Conservation (phyloP, 1,140 invertebrate species). For the Agraylea sexmaculata region DNA sequence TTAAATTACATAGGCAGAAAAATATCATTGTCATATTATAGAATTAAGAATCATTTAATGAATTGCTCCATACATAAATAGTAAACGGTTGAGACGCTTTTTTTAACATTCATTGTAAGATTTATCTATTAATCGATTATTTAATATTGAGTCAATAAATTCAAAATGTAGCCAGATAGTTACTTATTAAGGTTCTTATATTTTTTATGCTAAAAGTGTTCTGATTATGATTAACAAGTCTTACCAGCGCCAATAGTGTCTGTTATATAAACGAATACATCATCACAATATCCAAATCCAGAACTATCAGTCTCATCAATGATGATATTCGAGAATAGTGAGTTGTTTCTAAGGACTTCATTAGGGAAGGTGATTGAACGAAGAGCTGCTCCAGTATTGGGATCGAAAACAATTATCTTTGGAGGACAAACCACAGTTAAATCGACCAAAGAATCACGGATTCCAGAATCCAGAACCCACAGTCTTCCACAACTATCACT, state of each 20-base stretch:
- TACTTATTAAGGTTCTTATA: too few species aligned
- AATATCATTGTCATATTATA: too few species aligned
- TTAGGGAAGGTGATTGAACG: slow-evolving; percentile 46
- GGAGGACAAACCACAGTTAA: slow-evolving; percentile 63
- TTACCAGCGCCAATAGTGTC: slow-evolving; percentile 66
- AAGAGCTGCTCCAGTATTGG: slow-evolving; percentile 54
- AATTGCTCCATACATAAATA: too few species aligned
- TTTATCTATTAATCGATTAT: too few species aligned
- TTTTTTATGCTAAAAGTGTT: too few species aligned
- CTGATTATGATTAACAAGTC: slow-evolving; percentile 7
- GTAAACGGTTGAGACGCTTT: too few species aligned
- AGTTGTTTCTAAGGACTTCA: slow-evolving; percentile 53
- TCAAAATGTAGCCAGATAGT: too few species aligned
- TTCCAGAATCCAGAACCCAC: slow-evolving; percentile 61
- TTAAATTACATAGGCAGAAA: too few species aligned
- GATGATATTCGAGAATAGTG: slow-evolving; percentile 63
- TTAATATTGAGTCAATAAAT: too few species aligned
- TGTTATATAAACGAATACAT: slow-evolving; percentile 63
- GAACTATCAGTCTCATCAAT: slow-evolving; percentile 55
- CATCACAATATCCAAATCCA: slow-evolving; percentile 51
- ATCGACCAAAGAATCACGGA: slow-evolving; percentile 62
- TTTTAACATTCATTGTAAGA: too few species aligned
- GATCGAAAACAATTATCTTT: slow-evolving; percentile 67
- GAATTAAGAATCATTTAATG: too few species aligned
- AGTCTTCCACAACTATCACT: slow-evolving; percentile 63